A percentile compares a stretch with the other conserved stretches of the same genome.
These are phyloP conservation scores for Drosophila aff. DNA, from an alignment of 1,140 invertebrate species.

Conservation along the genomic window DNA sequence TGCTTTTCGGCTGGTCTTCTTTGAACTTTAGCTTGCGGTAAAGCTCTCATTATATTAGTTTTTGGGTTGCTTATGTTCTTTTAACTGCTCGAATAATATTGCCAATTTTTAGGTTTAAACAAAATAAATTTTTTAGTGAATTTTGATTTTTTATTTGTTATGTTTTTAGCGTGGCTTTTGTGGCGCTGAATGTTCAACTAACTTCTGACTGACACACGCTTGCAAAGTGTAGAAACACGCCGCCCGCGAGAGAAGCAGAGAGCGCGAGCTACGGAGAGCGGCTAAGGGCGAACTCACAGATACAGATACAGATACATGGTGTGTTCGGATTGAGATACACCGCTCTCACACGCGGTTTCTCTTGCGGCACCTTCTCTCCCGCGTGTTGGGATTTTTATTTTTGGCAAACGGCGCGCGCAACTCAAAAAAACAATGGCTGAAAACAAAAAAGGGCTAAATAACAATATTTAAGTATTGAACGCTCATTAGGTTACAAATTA, in stretches of 20 bases:
- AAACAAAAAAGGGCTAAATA: conserved; percentile 1
- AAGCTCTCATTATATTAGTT: conserved; percentile 30
- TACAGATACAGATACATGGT: conserved; percentile 39
- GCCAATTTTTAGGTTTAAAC: conserved; percentile 9
- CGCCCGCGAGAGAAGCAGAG: conserved; percentile 32
- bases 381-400: conserved; percentile 71
- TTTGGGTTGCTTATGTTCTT: not conserved
- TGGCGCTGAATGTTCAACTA: conserved; percentile 50
- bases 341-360: conserved; percentile 7
- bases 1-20: conserved; percentile 23
- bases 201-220: conserved; percentile 53
- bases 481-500: not conserved
- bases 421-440: conserved; percentile 32
- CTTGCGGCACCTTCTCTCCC: conserved; percentile 28
- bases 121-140: not conserved
- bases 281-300: conserved; percentile 63
- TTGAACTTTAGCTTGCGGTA: conserved; percentile 1
- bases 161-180: conserved; percentile 48
- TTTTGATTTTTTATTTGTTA: conserved; percentile 8
- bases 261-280: conserved; percentile 24
- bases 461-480: not conserved
- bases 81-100: not conserved
- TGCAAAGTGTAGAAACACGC: conserved; percentile 58
- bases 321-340: conserved; percentile 15
- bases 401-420: conserved; percentile 77